Percentiles rank a stretch among this genome's conserved stretches.
Conservation (phyloP, 1,140 invertebrate genomes). For the Brachionus manjavacas region DNA sequence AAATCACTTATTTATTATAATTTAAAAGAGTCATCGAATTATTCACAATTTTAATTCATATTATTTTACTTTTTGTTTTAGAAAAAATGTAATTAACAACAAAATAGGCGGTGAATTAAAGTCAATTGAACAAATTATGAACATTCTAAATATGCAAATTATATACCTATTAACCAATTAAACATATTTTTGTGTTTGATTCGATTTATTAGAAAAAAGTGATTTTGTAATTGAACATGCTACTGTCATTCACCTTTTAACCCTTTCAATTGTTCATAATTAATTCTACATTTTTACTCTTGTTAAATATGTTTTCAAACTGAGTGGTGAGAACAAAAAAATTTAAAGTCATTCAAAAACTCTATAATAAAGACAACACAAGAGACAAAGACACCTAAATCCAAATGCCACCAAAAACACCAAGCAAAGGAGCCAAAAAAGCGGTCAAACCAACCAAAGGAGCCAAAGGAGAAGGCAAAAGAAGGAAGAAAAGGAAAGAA, state of each 20-base stretch:
- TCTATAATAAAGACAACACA: background rate
- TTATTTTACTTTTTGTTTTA: background rate
- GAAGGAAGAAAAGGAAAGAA: constrained; percentile 41
- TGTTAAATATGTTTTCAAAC: background rate
- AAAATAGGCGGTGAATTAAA: background rate
- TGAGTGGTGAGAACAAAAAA: too few relatives aligned
- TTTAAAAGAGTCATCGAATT: background rate
- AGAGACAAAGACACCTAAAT: too few relatives aligned
- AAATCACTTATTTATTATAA: background rate
- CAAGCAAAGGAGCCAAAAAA: constrained; percentile 24
- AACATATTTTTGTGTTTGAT: background rate
- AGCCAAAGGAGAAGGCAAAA: background rate
- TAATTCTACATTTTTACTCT: background rate
- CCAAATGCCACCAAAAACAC: constrained; percentile 35
- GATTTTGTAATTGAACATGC: background rate
- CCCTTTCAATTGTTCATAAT: background rate
- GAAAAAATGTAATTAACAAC: background rate
- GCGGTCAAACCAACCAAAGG: constrained; percentile 16
- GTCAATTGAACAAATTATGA: background rate
- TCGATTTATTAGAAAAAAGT: background rate
- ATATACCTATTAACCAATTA: background rate
- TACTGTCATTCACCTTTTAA: background rate
- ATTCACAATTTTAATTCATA: background rate
- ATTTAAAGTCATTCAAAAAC: background rate
- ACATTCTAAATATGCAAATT: background rate